Evolutionary conservation across 2,797 vertebrate genomes (phyloP).

Genomic region (Erethizon dorsatum): DNA sequence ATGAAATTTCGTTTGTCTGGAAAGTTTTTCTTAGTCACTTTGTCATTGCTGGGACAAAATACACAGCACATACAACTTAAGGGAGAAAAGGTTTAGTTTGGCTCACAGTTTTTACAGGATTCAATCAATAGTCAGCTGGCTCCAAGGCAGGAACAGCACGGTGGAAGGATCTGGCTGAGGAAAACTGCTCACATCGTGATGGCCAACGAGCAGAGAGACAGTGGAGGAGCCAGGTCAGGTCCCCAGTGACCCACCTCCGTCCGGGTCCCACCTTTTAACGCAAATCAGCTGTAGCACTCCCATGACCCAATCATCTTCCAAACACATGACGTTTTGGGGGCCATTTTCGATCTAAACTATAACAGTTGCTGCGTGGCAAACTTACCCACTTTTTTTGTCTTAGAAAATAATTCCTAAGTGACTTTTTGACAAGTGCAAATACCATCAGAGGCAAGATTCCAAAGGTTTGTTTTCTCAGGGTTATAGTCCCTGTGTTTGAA

Average conservation of each 20-base stretch:
- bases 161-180: neutral
- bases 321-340: neutral
- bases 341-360: neutral
- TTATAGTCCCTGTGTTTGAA: neutral
- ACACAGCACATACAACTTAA: neutral
- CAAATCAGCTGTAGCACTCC: neutral
- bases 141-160: neutral
- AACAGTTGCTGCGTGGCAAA: neutral
- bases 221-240: neutral
- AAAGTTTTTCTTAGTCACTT: neutral
- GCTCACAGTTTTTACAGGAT: neutral
- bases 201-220: neutral
- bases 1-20: conserved; percentile 26
- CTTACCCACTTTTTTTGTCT: neutral
- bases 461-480: neutral
- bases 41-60: neutral
- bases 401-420: conserved; percentile 40
- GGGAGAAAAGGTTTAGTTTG: neutral
- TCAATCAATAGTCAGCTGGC: neutral
- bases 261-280: neutral
- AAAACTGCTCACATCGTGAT: neutral
- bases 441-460: neutral
- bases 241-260: neutral
- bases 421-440: conserved; percentile 52
- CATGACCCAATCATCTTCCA: neutral